Evolutionary conservation across 64 coral and sea anemone genomes (phyloP).

Genomic region (Actinia tenebrosa): DNA sequence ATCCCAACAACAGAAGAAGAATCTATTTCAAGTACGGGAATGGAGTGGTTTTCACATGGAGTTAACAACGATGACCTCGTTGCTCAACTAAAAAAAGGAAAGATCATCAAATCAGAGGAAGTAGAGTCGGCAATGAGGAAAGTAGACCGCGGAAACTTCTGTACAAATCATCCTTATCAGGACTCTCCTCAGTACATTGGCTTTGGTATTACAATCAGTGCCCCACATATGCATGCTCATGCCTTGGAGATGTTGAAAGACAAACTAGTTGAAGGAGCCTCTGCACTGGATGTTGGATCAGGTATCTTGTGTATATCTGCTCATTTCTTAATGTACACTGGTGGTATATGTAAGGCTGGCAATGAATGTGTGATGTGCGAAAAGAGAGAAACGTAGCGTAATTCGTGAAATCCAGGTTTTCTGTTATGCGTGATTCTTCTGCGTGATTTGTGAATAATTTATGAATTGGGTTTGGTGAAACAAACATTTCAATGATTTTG

Average conservation of each 20-base stretch:
- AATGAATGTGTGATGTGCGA: too few species aligned
- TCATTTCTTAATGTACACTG: too few species aligned
- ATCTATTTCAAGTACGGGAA: slow-evolving; percentile 54
- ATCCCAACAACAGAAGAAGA: neutral
- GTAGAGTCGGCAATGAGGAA: slow-evolving; percentile 78
- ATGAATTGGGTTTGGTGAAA: too few species aligned
- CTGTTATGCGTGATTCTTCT: too few species aligned
- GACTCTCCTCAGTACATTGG: slow-evolving; percentile 93
- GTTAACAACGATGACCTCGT: slow-evolving; percentile 79
- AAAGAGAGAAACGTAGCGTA: too few species aligned
- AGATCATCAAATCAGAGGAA: slow-evolving; percentile 61
- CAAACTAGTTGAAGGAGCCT: slow-evolving; percentile 74
- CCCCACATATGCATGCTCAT: slow-evolving; percentile 97
- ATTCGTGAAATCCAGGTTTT: too few species aligned
- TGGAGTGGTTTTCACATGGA: slow-evolving; percentile 99
- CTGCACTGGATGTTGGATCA: slow-evolving; percentile 90
- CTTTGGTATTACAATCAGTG: slow-evolving; percentile 93
- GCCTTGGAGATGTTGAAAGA: slow-evolving; percentile 91
- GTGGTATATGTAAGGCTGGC: too few species aligned
- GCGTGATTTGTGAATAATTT: too few species aligned
- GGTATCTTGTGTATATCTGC: slow-evolving; percentile 16
- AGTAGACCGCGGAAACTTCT: slow-evolving; percentile 80
- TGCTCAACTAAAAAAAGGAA: slow-evolving; percentile 55
- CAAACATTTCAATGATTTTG: too few species aligned
- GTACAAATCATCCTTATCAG: slow-evolving; percentile 51